These are phyloP conservation scores for Nycteola revayana DNA, from an alignment of 2,888 invertebrate species.

Conservation along the genomic window DNA sequence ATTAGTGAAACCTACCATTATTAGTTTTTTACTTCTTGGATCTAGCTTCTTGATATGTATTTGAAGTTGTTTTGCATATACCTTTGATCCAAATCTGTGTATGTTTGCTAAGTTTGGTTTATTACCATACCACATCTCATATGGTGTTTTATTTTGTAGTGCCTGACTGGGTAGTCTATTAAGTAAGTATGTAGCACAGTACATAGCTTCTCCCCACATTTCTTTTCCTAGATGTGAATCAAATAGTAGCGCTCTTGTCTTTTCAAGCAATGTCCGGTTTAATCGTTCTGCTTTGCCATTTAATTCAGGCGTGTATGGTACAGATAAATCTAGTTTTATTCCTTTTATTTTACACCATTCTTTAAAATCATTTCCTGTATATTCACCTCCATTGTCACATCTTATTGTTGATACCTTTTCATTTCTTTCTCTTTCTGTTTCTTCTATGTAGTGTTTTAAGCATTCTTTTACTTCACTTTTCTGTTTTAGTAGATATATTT, in stretches of 20 bases:
- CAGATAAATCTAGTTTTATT: too few relatives aligned
- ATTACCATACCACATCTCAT: neutral
- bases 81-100: slow-evolving; percentile 2
- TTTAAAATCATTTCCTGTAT: too few relatives aligned
- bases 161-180: slow-evolving; percentile 1
- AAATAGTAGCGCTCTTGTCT: neutral
- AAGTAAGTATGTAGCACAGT: neutral
- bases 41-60: slow-evolving; percentile 2
- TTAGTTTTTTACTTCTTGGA: neutral
- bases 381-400: too few relatives aligned
- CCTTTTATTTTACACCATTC: too few relatives aligned
- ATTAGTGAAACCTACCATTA: too few relatives aligned
- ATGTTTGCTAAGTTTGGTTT: slow-evolving; percentile 1
- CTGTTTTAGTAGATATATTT: too few relatives aligned
- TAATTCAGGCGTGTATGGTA: neutral
- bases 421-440: too few relatives aligned
- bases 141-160: neutral
- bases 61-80: slow-evolving; percentile 2
- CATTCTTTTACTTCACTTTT: too few relatives aligned
- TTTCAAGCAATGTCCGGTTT: neutral
- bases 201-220: slow-evolving; percentile 3
- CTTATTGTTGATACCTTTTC: too few relatives aligned
- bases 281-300: neutral
- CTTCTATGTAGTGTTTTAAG: too few relatives aligned
- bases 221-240: neutral